Conservation (phyloP, 2,113 vertebrate genomes). For the Crotalus tigris region DNA sequence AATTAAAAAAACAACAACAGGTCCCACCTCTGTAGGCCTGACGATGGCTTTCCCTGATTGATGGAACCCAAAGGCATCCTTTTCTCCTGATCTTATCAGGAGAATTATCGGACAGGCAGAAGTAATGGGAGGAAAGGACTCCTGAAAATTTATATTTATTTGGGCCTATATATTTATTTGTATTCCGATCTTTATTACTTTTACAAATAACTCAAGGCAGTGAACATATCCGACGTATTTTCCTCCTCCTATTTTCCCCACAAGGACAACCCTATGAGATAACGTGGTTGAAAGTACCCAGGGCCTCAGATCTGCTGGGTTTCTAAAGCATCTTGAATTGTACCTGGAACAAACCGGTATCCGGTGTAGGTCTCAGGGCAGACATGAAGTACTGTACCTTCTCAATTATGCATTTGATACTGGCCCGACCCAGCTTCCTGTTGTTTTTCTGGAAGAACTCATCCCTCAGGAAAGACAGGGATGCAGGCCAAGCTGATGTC, state of each 20-base stretch:
- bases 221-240: neutral
- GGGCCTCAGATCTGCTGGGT: neutral
- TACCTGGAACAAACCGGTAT: neutral
- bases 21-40: neutral
- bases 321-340: neutral
- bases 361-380: neutral
- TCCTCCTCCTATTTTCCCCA: neutral
- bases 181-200: neutral
- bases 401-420: neutral
- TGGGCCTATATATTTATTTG: neutral
- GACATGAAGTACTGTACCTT: neutral
- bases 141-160: neutral
- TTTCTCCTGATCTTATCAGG: neutral
- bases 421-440: neutral
- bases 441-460: neutral
- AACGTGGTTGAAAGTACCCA: neutral
- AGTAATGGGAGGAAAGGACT: neutral
- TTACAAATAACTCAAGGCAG: neutral
- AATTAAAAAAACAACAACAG: too few species aligned
- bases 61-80: neutral
- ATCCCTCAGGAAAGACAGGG: neutral
- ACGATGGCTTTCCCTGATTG: neutral
- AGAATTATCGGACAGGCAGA: neutral
- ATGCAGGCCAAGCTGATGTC: neutral
- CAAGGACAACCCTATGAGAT: neutral